Conservation (phyloP, 2,113 vertebrate species). For the Cyanoderma ruficeps region DNA sequence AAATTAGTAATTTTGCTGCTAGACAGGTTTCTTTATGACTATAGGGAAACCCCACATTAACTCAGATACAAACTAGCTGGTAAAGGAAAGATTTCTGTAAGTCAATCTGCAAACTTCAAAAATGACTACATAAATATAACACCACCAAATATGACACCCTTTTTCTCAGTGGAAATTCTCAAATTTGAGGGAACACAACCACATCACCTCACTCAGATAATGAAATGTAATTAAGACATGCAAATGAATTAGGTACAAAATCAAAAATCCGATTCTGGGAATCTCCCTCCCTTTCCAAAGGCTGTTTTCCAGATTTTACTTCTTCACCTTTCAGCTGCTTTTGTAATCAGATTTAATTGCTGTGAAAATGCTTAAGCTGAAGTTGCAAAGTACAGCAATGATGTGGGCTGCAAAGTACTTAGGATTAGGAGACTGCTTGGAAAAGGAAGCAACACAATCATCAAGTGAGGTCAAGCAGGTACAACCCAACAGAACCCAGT, state of each 20-base stretch:
- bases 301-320: not conserved
- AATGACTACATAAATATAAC: not conserved
- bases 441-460: not conserved
- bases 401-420: not conserved
- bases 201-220: not conserved
- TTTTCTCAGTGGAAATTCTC: not conserved
- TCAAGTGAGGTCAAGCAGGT: not conserved
- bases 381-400: slow-evolving; percentile 5
- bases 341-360: not conserved
- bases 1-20: not conserved
- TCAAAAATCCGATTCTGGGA: not conserved
- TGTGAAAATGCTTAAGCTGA: not conserved
- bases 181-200: not conserved
- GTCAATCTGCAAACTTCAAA: not conserved
- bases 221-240: not conserved
- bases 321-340: not conserved
- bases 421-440: not conserved
- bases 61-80: not conserved
- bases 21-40: not conserved
- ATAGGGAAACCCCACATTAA: not conserved
- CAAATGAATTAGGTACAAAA: not conserved
- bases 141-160: not conserved
- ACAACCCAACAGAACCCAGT: not conserved
- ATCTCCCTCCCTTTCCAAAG: not conserved
- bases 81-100: not conserved